Evolutionary conservation across 2,797 vertebrate genomes (phyloP), one percentile per base, ranked within the genome.

Genomic region (Nyctalus aviator): DNA sequence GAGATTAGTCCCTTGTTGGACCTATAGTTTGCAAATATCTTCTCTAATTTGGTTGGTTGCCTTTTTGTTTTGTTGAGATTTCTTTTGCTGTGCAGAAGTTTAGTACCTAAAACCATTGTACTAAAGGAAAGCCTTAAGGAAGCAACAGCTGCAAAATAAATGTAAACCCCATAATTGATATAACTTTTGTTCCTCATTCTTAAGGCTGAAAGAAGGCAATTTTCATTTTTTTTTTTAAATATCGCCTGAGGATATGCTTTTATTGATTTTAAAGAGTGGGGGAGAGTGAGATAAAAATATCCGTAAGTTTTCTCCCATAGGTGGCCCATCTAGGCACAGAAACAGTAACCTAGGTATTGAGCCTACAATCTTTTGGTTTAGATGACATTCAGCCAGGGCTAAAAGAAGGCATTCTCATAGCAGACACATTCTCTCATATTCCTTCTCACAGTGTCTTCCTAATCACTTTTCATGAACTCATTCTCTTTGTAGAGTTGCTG

Each of bases 51-150:
- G 27, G 57, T 30, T 14, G 57, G 57, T 6, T 62, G 57, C 23
- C 25, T 62, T 62, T 62, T 62, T 62, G 57, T 62, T 62, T 27
- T 62, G 57, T 48, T 76, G 18, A 3, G 73, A n/a, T 76, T 53
- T 76, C 6, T 76, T 76, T 53, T 53, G 30, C n/a, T 53, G n/a
- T 76, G 30, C 18, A 32, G 48, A 77, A 77, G 48, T 77, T 77
- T 35, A 59, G 30, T 53, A 32, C n/a, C 18, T 53, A 76, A 76
- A 76, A 68, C 72, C 68, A 46, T 30, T 57, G 35, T 73, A 94
- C 69, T 95, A n/a, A 92, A 71, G 27, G 90, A 86, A 96, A 76
- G 25, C 13, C 50, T 90, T 88, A 84, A 92, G 50, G 78, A 90
- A 53, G 64, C 57, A 97, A 87, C 18, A 93, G 32, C 41, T 84